Conservation (phyloP, 2,888 invertebrate genomes). For the Drosophila pseudotalamancana region DNA sequence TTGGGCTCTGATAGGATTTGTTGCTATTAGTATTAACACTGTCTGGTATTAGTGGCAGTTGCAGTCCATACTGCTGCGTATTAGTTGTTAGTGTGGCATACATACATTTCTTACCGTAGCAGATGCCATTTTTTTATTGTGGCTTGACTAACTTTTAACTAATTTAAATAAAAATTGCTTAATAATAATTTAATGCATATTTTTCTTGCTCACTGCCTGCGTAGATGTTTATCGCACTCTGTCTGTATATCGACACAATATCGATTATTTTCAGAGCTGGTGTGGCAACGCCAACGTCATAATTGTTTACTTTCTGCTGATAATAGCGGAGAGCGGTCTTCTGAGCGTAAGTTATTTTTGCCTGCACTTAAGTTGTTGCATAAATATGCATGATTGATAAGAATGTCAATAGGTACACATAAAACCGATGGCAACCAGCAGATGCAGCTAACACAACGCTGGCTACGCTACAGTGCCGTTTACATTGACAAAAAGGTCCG, state of each 20-base stretch:
- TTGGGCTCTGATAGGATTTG: conserved; percentile 2
- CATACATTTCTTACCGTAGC: conserved; percentile 85
- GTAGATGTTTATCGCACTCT: conserved; percentile 51
- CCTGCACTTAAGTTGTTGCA: conserved; percentile 8
- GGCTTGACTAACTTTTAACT: conserved; percentile 36
- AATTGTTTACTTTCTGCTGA: conserved; percentile 61
- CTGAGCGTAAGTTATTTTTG: conserved; percentile 2
- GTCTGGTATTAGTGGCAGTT: conserved; percentile 39
- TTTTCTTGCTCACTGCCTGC: conserved; percentile 56
- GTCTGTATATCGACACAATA: conserved; percentile 27
- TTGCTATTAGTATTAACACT: conserved; percentile 17
- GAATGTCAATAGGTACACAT: conserved; percentile 7
- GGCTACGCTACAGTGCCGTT: background rate
- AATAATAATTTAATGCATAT: conserved; percentile 56
- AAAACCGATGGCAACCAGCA: background rate
- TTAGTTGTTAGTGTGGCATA: conserved; percentile 75
- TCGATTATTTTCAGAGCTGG: conserved; percentile 19
- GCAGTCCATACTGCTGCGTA: conserved; percentile 29
- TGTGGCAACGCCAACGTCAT: conserved; percentile 46
- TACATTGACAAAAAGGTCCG: conserved; percentile 29
- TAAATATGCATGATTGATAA: conserved; percentile 35
- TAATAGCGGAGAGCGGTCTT: conserved; percentile 35
- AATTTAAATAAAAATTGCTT: conserved; percentile 13
- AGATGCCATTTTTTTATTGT: conserved; percentile 77
- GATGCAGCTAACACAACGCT: conserved; percentile 12